A percentile compares a stretch with the other conserved stretches of the same genome.
phyloP scores from a whole-genome alignment of 2,888 invertebrate genomes.

The Luperina testacea region DNA sequence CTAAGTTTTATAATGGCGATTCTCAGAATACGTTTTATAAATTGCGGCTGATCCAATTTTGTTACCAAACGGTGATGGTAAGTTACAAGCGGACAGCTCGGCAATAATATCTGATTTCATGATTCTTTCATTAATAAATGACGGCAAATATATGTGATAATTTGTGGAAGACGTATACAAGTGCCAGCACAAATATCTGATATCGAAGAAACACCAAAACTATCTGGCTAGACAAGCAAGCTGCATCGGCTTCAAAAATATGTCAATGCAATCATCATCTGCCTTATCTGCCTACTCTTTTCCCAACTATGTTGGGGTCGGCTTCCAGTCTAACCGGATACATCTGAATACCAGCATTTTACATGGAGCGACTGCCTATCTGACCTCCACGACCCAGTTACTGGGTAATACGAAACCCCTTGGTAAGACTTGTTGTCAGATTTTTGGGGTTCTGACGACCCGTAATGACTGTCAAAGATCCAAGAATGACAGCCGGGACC shows the following conservation, averaged over 20 bases:
- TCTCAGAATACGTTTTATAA: conserved; percentile 27
- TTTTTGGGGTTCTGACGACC: too few relatives aligned
- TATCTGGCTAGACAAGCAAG: background rate
- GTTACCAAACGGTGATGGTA: background rate
- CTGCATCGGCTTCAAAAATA: background rate
- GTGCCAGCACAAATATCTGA: background rate
- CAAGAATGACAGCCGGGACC: too few relatives aligned
- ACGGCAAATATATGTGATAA: background rate
- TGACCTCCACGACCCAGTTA: too few relatives aligned
- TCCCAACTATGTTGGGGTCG: too few relatives aligned
- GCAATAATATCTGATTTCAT: background rate
- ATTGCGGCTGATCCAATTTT: conserved; percentile 28
- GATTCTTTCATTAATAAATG: background rate
- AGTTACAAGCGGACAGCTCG: background rate
- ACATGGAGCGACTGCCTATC: too few relatives aligned
- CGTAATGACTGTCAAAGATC: too few relatives aligned
- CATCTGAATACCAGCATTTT: too few relatives aligned
- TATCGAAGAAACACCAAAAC: background rate
- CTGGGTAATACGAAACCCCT: too few relatives aligned
- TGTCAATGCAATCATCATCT: background rate
- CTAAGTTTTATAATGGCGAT: conserved; percentile 28
- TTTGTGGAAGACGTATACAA: background rate
- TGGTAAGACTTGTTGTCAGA: too few relatives aligned
- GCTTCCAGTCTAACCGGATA: too few relatives aligned
- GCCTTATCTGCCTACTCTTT: too few relatives aligned